Evolutionary conservation across 2,797 vertebrate genomes (phyloP).

Genomic region (Enteromius viviparus): DNA sequence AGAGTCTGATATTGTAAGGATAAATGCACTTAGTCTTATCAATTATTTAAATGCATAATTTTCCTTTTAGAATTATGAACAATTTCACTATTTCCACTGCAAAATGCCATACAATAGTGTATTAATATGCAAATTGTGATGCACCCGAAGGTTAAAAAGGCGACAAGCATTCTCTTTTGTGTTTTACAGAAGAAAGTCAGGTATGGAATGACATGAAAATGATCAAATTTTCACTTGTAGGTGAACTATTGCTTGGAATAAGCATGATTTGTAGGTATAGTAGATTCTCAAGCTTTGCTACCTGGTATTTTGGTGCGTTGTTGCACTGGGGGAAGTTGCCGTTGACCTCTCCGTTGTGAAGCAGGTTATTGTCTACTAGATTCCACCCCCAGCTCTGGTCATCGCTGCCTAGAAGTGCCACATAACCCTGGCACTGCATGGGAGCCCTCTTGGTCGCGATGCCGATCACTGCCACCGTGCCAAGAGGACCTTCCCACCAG

Average conservation of each 20-base stretch:
- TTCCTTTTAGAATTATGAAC: background rate
- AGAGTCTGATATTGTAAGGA: background rate
- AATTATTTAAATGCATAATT: background rate
- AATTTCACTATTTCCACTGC: background rate
- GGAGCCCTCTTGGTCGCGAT: conserved; percentile 94
- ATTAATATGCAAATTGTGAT: background rate
- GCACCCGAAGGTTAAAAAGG: background rate
- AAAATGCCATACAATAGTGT: background rate
- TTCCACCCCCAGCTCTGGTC: conserved; percentile 99
- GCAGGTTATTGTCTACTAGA: conserved; percentile 97
- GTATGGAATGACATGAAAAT: background rate
- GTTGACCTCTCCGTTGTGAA: conserved; percentile 98
- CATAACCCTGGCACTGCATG: conserved; percentile 99
- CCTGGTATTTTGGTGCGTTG: conserved; percentile 99
- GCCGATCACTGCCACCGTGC: conserved; percentile 97
- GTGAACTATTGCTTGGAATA: background rate
- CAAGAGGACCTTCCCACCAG: conserved; percentile 98
- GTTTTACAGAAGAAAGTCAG: background rate
- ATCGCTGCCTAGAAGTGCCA: conserved; percentile 94
- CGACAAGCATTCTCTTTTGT: background rate
- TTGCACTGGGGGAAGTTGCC: conserved; percentile 99
- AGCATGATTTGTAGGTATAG: background rate
- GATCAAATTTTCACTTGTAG: background rate
- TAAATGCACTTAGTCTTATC: background rate
- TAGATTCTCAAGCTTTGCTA: conserved; percentile 60